These are phyloP conservation scores for Drosophila truncata DNA, from an alignment of 1,140 invertebrate species.

Conservation along the genomic window DNA sequence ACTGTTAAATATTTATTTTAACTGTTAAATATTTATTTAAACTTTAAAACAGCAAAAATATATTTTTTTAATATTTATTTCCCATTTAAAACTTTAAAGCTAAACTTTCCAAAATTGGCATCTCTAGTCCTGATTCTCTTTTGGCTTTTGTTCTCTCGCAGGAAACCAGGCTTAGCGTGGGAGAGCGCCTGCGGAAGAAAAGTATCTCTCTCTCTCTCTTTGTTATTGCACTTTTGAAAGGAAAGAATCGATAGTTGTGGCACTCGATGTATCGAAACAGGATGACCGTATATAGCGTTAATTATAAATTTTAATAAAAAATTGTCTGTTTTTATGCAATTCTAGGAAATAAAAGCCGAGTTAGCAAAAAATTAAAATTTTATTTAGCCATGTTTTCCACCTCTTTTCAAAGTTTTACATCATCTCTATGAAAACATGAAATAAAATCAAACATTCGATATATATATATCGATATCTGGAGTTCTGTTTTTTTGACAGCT, in stretches of 20 bases:
- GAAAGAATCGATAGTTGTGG: background rate
- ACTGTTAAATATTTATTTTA: background rate
- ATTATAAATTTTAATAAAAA: too few species aligned
- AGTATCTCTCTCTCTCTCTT: slow-evolving; percentile 1
- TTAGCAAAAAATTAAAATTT: background rate
- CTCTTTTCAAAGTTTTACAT: background rate
- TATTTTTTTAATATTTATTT: background rate
- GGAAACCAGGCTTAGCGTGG: background rate
- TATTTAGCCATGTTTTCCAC: background rate
- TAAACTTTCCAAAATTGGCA: background rate
- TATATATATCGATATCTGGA: background rate
- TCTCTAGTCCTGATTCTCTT: background rate
- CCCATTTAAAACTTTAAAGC: background rate
- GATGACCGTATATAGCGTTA: too few species aligned
- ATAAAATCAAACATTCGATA: background rate
- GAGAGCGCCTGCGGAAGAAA: slow-evolving; percentile 6
- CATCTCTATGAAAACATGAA: background rate
- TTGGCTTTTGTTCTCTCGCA: background rate
- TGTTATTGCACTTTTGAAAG: slow-evolving; percentile 7
- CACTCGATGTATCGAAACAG: too few species aligned
- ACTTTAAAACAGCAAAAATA: background rate
- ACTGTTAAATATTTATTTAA: background rate
- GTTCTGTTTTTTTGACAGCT: background rate
- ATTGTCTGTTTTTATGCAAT: too few species aligned
- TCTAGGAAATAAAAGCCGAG: too few species aligned